Conservation (phyloP, 2,888 invertebrate species). For the Leptura quadrifasciata region DNA sequence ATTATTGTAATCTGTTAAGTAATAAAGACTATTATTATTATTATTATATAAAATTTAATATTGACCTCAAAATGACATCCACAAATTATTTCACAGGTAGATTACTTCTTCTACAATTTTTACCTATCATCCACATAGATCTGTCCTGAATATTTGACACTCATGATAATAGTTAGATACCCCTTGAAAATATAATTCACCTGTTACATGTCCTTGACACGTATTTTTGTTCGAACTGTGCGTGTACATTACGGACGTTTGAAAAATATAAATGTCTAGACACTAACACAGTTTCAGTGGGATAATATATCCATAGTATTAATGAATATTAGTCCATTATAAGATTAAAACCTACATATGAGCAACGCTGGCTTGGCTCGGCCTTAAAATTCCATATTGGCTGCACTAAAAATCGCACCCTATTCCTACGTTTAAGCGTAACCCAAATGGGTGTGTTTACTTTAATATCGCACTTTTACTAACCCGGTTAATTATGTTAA, state of each 20-base stretch:
- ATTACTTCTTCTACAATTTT: too few species aligned
- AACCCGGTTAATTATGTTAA: neutral
- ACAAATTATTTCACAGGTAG: too few species aligned
- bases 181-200: conserved; percentile 3
- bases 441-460: neutral
- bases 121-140: neutral
- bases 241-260: neutral
- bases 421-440: neutral
- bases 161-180: neutral
- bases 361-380: neutral
- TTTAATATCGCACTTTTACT: neutral
- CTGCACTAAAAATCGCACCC: conserved; percentile 6
- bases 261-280: conserved; percentile 19
- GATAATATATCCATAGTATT: neutral
- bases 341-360: conserved; percentile 16
- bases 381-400: neutral
- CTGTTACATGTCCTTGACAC: conserved; percentile 11
- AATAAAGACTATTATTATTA: too few species aligned
- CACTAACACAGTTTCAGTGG: conserved; percentile 7
- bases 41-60: too few species aligned
- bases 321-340: conserved; percentile 26
- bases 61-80: too few species aligned
- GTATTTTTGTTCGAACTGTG: neutral
- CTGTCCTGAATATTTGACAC: neutral
- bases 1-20: too few species aligned